Evolutionary conservation across 2,113 vertebrate species (phyloP), one percentile per base, ranked within the genome.

Genomic region (Jacana jacana): DNA sequence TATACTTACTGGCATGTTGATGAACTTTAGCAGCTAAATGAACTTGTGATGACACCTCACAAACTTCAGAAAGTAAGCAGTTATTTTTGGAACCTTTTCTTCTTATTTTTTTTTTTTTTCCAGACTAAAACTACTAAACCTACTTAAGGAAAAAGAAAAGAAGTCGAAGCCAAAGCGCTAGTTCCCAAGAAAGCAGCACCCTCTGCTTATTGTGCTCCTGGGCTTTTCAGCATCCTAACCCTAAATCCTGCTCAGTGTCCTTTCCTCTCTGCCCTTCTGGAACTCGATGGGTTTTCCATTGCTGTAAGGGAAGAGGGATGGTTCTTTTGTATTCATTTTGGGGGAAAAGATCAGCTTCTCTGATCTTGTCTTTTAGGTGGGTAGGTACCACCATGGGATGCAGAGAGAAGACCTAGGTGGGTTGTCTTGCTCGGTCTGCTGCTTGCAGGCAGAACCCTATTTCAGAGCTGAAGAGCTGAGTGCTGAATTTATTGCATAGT

Each of bases 11-110:
- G 93, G 66, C 93, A 77, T 88, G 91, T 49, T 95, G 92, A 42
- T 95, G 91, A 96, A 93, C 96, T 96, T 91, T 81, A 95, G 81
- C 95, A 97, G 71, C 88, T 96, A 91, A 89, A 54, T 91, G 84
- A 3, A 0, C 85, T 96, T 96, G 94, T 94, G 96, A 96, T 97
- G 78, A 95, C 94, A 96, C 94, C 71, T 94, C 93, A 89, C 87
- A 70, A 91, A 86, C 79, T 94, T 89, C 60, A 88, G 87, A 95
- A 95, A 94, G 88, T 86, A 91, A 93, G 95, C 82, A 80, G 89
- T 85, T 96, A 96, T 96, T 93, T 95, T 86, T 94, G 89, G 95
- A 89, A 91, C 78, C 61, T 40, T 49, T 81, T 77, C 35, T 69
- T 52, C 17, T 42, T 78, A n/a, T 39, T 27, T 81, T 77, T 52